A percentile compares a stretch with the other conserved stretches of the same genome.
Conservation (phyloP, 1,140 invertebrate species). For the Leptinotarsa texana region DNA sequence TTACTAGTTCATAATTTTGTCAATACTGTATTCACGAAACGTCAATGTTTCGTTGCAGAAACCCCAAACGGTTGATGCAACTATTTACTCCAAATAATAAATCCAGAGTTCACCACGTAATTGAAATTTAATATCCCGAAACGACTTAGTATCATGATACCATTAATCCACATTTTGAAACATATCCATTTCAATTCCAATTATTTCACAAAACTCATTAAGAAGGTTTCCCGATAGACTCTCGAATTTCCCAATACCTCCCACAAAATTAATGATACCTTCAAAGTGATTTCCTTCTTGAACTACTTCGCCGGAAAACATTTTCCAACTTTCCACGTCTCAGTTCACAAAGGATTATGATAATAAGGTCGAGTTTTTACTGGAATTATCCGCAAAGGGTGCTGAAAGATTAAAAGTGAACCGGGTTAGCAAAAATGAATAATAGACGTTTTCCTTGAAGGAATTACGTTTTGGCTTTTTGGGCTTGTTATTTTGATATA, state of each 20-base stretch:
- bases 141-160: too few relatives aligned
- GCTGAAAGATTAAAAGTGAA: slow-evolving; percentile 6
- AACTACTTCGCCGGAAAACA: neutral
- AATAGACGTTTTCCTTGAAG: neutral
- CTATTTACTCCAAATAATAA: too few relatives aligned
- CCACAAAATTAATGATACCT: neutral
- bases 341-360: too few relatives aligned
- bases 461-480: neutral
- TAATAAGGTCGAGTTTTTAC: too few relatives aligned
- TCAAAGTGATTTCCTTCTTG: neutral
- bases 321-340: neutral
- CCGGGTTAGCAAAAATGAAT: neutral
- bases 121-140: too few relatives aligned
- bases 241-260: slow-evolving; percentile 4
- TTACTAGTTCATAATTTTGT: too few relatives aligned
- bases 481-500: neutral
- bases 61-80: too few relatives aligned
- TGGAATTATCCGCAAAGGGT: neutral
- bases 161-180: too few relatives aligned
- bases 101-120: too few relatives aligned
- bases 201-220: neutral
- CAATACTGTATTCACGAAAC: too few relatives aligned
- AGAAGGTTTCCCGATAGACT: neutral
- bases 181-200: neutral
- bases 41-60: too few relatives aligned